Percentiles rank a stretch among this genome's conserved stretches.
Conservation (phyloP, 1,140 invertebrate genomes). For the Macrostomum lignano region DNA sequence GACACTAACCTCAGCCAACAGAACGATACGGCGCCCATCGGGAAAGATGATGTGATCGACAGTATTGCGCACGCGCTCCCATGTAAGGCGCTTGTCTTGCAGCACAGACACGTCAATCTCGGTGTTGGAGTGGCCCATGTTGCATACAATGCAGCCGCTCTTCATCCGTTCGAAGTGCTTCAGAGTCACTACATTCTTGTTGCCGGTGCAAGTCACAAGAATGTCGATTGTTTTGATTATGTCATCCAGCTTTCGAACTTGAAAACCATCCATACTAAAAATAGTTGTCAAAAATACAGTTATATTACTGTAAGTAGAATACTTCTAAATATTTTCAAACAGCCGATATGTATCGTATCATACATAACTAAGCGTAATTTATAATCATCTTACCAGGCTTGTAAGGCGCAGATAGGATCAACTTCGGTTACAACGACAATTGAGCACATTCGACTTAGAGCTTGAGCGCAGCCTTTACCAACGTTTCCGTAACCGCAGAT, state of each 20-base stretch:
- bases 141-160: conserved; percentile 76
- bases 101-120: conserved; percentile 66
- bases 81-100: conserved; percentile 63
- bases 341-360: too few species aligned
- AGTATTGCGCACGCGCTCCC: conserved; percentile 84
- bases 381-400: conserved; percentile 44
- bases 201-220: conserved; percentile 73
- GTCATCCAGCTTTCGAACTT: conserved; percentile 67
- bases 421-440: conserved; percentile 84
- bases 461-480: conserved; percentile 80
- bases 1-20: conserved; percentile 40
- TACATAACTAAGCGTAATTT: neutral
- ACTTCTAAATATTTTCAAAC: too few species aligned
- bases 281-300: neutral
- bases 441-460: conserved; percentile 67
- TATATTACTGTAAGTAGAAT: too few species aligned
- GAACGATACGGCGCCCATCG: conserved; percentile 42
- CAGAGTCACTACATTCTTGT: conserved; percentile 74
- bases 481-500: conserved; percentile 91
- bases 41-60: conserved; percentile 90
- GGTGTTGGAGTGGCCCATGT: conserved; percentile 91
- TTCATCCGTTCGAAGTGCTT: conserved; percentile 90
- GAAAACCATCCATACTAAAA: conserved; percentile 72
- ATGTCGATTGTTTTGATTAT: conserved; percentile 73
- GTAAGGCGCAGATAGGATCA: conserved; percentile 83